phyloP scores from a whole-genome alignment of 2,888 invertebrate species.

The Ctena decussata region DNA sequence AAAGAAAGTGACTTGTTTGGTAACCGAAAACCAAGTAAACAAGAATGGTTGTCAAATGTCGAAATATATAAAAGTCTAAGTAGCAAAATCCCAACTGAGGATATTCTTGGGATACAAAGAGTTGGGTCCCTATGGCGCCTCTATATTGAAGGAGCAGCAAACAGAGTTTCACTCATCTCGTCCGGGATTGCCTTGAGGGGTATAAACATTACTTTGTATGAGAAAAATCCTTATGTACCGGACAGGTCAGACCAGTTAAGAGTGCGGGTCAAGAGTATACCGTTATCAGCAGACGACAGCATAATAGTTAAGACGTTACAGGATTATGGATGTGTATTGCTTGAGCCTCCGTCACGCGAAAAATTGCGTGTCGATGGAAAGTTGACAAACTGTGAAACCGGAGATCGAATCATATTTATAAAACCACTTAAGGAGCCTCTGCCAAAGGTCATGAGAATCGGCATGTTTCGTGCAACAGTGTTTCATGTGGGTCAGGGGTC shows the following conservation, averaged over 20 bases:
- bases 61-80: conserved; percentile 18
- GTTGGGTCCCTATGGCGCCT: conserved; percentile 23
- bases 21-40: background rate
- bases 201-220: background rate
- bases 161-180: background rate
- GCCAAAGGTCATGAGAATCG: background rate
- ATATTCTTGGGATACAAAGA: conserved; percentile 22
- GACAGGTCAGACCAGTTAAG: background rate
- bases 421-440: background rate
- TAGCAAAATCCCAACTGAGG: background rate
- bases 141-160: background rate
- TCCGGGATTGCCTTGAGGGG: background rate
- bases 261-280: background rate
- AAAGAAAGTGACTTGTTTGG: no score
- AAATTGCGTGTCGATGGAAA: background rate
- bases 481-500: background rate
- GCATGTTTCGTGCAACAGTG: background rate
- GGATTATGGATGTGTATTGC: background rate
- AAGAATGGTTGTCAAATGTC: conserved; percentile 1
- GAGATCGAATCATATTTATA: background rate
- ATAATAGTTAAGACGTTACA: background rate
- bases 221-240: background rate
- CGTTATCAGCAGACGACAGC: conserved; percentile 3
- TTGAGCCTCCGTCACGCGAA: background rate
- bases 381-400: background rate